phyloP scores from a whole-genome alignment of 2,113 vertebrate species.

The Sinosuthora webbiana region DNA sequence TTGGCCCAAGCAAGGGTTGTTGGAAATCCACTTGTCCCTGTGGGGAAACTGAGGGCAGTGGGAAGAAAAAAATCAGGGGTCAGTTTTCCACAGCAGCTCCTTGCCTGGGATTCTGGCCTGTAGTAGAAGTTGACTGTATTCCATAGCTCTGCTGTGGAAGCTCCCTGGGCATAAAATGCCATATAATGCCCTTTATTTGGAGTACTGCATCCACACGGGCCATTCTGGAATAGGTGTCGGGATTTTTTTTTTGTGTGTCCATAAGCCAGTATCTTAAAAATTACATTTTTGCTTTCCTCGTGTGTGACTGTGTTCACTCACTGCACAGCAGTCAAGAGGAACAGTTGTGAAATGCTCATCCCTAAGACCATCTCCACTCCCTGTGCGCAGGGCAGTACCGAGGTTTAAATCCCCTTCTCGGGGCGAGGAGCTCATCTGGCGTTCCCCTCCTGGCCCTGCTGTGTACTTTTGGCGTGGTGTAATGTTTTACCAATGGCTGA shows the following conservation, averaged over 20 bases:
- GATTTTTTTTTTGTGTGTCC: not conserved
- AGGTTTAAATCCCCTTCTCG: not conserved
- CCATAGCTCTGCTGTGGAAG: not conserved
- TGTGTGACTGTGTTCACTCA: not conserved
- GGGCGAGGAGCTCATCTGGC: not conserved
- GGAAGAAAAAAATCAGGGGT: not conserved
- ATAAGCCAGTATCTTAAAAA: not conserved
- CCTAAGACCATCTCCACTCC: not conserved
- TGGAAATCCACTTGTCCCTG: not conserved
- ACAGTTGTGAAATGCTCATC: not conserved
- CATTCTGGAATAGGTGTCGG: not conserved
- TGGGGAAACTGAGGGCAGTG: not conserved
- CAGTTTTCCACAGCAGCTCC: not conserved
- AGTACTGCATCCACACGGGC: not conserved
- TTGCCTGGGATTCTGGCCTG: not conserved
- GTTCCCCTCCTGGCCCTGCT: not conserved
- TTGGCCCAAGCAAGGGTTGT: not conserved
- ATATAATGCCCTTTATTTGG: not conserved
- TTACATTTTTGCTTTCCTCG: not conserved
- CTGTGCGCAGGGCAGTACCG: not conserved
- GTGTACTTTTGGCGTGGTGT: not conserved
- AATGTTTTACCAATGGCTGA: not conserved
- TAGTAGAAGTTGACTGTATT: not conserved
- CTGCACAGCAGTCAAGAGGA: not conserved
- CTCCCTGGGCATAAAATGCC: not conserved